Evolutionary conservation across 2,797 vertebrate species (phyloP).

Genomic region (Prionace glauca): DNA sequence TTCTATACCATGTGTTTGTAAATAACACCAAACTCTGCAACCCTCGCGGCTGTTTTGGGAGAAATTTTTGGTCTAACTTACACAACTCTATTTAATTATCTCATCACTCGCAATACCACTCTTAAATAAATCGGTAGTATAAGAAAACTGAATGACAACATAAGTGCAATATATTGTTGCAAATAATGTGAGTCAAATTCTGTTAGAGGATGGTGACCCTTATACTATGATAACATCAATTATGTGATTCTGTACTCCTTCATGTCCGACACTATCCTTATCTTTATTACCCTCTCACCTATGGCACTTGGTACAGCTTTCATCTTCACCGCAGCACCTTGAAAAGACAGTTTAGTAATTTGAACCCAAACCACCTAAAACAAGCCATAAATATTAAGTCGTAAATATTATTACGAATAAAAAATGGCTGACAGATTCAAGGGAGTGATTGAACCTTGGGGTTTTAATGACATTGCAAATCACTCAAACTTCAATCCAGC

Average conservation of each 20-base stretch:
- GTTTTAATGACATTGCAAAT: slow-evolving; percentile 32
- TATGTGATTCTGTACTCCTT: slow-evolving; percentile 33
- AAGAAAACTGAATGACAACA: slow-evolving; percentile 17
- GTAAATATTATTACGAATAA: slow-evolving; percentile 28
- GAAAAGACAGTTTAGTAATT: slow-evolving; percentile 24
- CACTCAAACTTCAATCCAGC: slow-evolving; percentile 14
- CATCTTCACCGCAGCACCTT: slow-evolving; percentile 29
- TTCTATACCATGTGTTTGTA: not conserved
- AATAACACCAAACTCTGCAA: not conserved
- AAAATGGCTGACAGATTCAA: slow-evolving; percentile 4
- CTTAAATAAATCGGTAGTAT: not conserved
- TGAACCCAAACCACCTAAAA: slow-evolving; percentile 15
- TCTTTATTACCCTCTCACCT: slow-evolving; percentile 30
- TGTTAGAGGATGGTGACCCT: not conserved
- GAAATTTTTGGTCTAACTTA: not conserved
- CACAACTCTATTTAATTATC: not conserved
- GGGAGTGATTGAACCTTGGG: slow-evolving; percentile 27
- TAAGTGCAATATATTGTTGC: not conserved
- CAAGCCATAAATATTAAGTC: slow-evolving; percentile 21
- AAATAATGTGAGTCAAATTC: not conserved
- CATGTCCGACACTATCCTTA: slow-evolving; percentile 2
- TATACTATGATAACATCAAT: slow-evolving; percentile 22
- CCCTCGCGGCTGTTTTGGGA: not conserved
- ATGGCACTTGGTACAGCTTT: slow-evolving; percentile 16
- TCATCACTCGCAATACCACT: not conserved